Percentiles rank a stretch among this genome's conserved stretches.
Conservation (phyloP, 2,113 vertebrate genomes). For the Upupa epops region DNA sequence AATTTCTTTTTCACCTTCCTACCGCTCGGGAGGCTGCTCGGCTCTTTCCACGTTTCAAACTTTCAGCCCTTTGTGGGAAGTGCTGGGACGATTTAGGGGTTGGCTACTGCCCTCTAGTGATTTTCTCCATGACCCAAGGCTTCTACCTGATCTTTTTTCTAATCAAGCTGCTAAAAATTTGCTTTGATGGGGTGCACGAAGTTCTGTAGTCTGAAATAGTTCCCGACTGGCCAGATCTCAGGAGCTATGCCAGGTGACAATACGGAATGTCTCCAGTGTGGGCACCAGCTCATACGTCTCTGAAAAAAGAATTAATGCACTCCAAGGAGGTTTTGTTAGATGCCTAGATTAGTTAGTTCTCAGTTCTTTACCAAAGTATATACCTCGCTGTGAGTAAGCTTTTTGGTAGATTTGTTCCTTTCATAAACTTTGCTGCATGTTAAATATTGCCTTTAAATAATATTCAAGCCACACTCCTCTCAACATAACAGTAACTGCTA, state of each 20-base stretch:
- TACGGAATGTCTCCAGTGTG: neutral
- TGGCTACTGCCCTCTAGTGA: conserved; percentile 67
- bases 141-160: neutral
- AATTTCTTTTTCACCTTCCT: neutral
- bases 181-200: neutral
- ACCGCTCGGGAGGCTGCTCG: accelerated
- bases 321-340: neutral
- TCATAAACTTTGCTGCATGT: neutral
- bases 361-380: neutral
- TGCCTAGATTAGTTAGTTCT: neutral
- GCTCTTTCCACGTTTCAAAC: neutral
- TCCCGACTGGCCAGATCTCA: neutral
- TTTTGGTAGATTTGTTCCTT: neutral
- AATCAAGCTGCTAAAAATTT: neutral
- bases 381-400: neutral
- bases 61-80: neutral
- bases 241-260: neutral
- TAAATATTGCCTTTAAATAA: neutral
- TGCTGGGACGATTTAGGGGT: conserved; percentile 10
- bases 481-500: neutral
- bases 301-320: neutral
- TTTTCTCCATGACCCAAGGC: neutral
- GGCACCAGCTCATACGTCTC: neutral
- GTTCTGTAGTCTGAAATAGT: neutral
- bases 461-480: neutral